phyloP scores from a whole-genome alignment of 2,888 invertebrate genomes.

The Smittia aterrima region DNA sequence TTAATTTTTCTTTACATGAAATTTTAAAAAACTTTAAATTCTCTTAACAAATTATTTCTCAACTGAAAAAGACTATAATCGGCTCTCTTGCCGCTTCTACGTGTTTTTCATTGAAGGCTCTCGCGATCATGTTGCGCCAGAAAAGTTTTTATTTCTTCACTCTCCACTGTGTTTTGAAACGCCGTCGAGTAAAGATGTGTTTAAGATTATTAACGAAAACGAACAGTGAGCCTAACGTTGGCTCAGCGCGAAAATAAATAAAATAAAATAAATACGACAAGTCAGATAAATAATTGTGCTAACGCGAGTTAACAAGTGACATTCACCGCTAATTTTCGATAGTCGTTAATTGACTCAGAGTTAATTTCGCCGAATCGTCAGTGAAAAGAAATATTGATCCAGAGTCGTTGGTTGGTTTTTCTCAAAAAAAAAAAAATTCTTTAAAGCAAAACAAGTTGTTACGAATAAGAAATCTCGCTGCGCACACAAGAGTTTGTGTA shows the following conservation, averaged over 20 bases:
- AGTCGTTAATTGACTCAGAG: background rate
- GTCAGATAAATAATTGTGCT: background rate
- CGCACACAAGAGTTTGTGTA: slow-evolving; percentile 27
- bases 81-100: too few relatives aligned
- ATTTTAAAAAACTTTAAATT: too few relatives aligned
- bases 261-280: background rate
- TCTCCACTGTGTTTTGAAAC: slow-evolving; percentile 33
- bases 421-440: slow-evolving; percentile 31
- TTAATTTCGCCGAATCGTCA: background rate
- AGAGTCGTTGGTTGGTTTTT: background rate
- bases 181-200: slow-evolving; percentile 30
- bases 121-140: background rate
- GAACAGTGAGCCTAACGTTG: background rate
- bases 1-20: too few relatives aligned
- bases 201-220: slow-evolving; percentile 5
- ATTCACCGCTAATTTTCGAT: background rate
- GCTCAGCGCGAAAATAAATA: background rate
- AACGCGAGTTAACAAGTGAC: background rate
- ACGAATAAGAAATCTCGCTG: slow-evolving; percentile 38
- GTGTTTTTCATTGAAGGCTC: too few relatives aligned
- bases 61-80: too few relatives aligned
- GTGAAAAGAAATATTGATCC: background rate
- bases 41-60: too few relatives aligned
- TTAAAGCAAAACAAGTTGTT: slow-evolving; percentile 34
- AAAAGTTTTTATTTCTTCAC: background rate